phyloP scores from a whole-genome alignment of 2,888 invertebrate species.

The Blera fallax region DNA sequence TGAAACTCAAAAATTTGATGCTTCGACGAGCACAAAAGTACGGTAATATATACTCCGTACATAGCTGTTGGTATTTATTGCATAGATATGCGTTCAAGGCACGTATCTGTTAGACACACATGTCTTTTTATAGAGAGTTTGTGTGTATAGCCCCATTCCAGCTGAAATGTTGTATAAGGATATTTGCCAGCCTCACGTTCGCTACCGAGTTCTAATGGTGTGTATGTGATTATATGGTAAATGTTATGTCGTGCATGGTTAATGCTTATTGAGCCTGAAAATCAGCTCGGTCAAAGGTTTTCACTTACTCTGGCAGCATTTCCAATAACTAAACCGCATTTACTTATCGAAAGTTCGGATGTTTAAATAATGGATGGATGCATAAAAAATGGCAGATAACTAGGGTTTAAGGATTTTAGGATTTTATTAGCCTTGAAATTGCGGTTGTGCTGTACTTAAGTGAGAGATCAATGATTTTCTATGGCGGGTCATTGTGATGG shows the following conservation, averaged over 20 bases:
- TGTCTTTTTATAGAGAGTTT: constrained; percentile 1
- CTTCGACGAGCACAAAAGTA: constrained; percentile 65
- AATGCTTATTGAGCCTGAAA: constrained; percentile 72
- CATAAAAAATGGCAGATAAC: background rate
- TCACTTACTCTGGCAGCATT: constrained; percentile 35
- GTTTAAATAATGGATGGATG: constrained; percentile 22
- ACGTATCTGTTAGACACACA: constrained; percentile 52
- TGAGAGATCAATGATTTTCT: background rate
- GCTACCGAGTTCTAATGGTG: constrained; percentile 54
- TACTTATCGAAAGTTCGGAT: constrained; percentile 25
- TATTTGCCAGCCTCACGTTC: constrained; percentile 31
- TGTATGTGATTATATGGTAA: constrained; percentile 67
- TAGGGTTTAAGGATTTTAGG: background rate
- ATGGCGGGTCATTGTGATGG: background rate
- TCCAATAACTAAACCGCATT: constrained; percentile 57
- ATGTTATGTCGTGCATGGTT: constrained; percentile 67
- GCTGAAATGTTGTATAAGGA: constrained; percentile 5
- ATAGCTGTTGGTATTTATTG: constrained; percentile 37
- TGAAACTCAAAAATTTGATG: constrained; percentile 61
- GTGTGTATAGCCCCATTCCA: background rate
- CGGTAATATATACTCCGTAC: constrained; percentile 13
- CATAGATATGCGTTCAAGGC: constrained; percentile 57
- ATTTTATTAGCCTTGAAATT: constrained; percentile 14
- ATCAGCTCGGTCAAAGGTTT: constrained; percentile 67
- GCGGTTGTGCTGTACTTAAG: background rate